Evolutionary conservation across 2,797 vertebrate species (phyloP), one percentile per base, ranked within the genome.

Genomic region (Holocentrus rufus): DNA sequence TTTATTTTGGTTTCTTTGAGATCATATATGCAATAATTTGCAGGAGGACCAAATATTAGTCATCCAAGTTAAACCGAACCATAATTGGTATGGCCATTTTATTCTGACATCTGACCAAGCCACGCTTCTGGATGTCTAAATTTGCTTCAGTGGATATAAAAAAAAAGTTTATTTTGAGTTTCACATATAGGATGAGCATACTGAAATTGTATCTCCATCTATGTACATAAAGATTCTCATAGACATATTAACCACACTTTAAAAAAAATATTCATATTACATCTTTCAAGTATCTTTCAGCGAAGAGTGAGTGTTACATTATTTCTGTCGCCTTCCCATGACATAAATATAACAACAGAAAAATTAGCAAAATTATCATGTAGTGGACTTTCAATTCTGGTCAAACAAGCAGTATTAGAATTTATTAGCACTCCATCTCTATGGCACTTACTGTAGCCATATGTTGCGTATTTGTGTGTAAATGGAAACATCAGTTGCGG

Each of bases 241-340:
- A 69, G 31, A 57, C 20, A 68, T 49, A 56, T 55, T 9, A 27
- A 30, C 3, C 23, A 68, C 22, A 75, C 25, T 59, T 22, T 30
- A 50, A 76, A 42, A 71, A 72, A 72, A 70, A 68, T 57, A 65
- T 65, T 31, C 49, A 76, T 81, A 77, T 81, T 72, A 55, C 59
- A 31, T 78, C 65, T 77, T 88, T 88, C 81, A 89, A 85, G 84
- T 83, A 82, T 84, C 39, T 78, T 1, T 87, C 68, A 60, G 65
- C 42, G 52, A 84, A 73, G 77, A 56, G 49, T 63, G 47, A 77
- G 74, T 76, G 71, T 85, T 86, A 66, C 20, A 65, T 57, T 65
- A 53, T 60, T 65, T 80, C 64, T 76, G 23, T 36, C 77, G 34
- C 69, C 59, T 81, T 74, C 81, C 67, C 60, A 80, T 81, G 87